phyloP scores from a whole-genome alignment of 2,113 vertebrate genomes.

The Corythornis vintsioides region DNA sequence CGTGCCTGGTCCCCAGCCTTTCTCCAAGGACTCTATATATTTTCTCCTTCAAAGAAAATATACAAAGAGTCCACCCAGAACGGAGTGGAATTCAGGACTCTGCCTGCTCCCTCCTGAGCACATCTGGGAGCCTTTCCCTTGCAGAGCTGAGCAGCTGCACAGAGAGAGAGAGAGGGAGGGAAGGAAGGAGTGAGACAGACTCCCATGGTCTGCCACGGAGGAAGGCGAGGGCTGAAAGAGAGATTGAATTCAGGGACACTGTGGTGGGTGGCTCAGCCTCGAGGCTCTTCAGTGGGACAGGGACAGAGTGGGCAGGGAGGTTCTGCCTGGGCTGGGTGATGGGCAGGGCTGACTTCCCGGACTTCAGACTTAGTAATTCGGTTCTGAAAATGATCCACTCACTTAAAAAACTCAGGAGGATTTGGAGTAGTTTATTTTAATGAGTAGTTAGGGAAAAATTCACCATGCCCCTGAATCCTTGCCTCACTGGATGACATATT shows the following conservation, averaged over 20 bases:
- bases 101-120: constrained; percentile 6
- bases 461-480: rapidly evolving
- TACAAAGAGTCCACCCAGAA: constrained; percentile 49
- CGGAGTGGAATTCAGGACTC: constrained; percentile 34
- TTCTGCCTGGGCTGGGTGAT: neutral
- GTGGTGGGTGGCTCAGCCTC: rapidly evolving
- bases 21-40: constrained; percentile 31
- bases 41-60: constrained; percentile 56
- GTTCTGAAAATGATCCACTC: neutral
- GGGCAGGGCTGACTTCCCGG: neutral
- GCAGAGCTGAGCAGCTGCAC: constrained; percentile 52
- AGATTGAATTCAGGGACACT: neutral
- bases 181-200: neutral
- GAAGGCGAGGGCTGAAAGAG: neutral
- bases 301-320: neutral
- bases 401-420: neutral
- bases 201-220: neutral
- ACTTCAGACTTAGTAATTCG: neutral
- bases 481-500: neutral
- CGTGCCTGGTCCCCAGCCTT: neutral
- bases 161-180: neutral
- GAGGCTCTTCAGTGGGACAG: neutral
- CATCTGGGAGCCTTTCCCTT: constrained; percentile 65
- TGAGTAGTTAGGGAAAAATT: neutral
- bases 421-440: neutral